These are phyloP conservation scores for Huso huso DNA, from an alignment of 2,797 vertebrate genomes.

Conservation along the genomic window DNA sequence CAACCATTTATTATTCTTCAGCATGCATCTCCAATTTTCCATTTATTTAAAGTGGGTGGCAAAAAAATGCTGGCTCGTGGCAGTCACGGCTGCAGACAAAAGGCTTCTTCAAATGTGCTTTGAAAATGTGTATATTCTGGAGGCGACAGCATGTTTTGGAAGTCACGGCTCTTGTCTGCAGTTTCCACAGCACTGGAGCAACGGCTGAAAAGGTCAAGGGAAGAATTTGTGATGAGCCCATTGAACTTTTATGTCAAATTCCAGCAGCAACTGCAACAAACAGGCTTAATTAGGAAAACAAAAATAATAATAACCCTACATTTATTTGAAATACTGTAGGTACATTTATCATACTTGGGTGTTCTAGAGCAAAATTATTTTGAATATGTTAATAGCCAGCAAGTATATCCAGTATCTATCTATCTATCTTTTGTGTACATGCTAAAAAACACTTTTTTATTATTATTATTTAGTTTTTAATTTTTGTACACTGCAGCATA, in stretches of 20 bases:
- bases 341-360: no score
- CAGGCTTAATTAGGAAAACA: not conserved
- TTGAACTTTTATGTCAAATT: constrained; percentile 12
- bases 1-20: constrained; percentile 4
- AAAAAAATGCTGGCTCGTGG: constrained; percentile 49
- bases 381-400: no score
- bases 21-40: constrained; percentile 14
- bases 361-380: no score
- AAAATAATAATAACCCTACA: no score
- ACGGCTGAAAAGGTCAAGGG: constrained; percentile 5
- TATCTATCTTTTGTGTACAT: no score
- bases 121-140: constrained; percentile 44
- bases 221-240: constrained; percentile 15
- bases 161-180: constrained; percentile 15
- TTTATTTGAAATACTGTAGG: no score
- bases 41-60: constrained; percentile 53
- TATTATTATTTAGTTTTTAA: no score
- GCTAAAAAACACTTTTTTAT: no score
- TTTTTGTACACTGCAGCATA: no score
- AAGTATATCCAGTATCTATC: no score
- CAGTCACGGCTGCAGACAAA: constrained; percentile 38
- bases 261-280: constrained; percentile 3
- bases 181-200: not conserved
- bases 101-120: constrained; percentile 30
- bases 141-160: constrained; percentile 38